Percentiles rank a stretch among this genome's conserved stretches.
These are phyloP conservation scores for Apostichopus japonicus DNA, from an alignment of 35 echinoderm and acorn worm genomes.

Conservation along the genomic window DNA sequence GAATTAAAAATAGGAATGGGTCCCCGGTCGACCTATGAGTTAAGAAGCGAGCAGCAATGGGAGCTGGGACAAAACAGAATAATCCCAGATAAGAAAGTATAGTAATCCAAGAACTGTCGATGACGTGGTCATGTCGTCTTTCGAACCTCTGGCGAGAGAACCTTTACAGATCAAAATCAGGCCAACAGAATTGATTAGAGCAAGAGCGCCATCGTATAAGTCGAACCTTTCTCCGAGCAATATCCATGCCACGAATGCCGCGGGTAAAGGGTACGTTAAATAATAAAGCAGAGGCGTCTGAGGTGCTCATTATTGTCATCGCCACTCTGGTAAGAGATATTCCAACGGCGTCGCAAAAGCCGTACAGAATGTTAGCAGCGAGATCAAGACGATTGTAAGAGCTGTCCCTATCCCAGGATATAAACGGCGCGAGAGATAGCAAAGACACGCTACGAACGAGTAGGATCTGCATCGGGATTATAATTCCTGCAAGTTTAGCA, in stretches of 20 bases:
- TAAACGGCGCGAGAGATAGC: not conserved
- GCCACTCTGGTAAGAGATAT: not conserved
- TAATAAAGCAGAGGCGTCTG: not conserved
- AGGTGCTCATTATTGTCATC: not conserved
- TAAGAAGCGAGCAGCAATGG: not conserved
- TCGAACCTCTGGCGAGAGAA: not conserved
- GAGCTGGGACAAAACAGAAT: not conserved
- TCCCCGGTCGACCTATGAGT: not conserved
- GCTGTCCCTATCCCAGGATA: not conserved
- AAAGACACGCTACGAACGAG: conserved; percentile 5
- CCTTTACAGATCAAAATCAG: not conserved
- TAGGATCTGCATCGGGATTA: not conserved
- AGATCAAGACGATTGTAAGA: not conserved
- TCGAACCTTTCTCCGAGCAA: conserved; percentile 19
- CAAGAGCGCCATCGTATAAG: not conserved
- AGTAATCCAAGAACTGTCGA: not conserved
- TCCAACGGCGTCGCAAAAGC: not conserved
- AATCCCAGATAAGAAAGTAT: not conserved
- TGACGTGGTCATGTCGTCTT: not conserved
- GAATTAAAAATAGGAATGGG: not conserved
- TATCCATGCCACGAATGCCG: not conserved
- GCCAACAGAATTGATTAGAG: not conserved
- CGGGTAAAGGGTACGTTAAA: not conserved
- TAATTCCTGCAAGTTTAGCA: not conserved
- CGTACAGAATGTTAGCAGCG: conserved; percentile 2